These are phyloP conservation scores for Coregonus suidteri DNA, from an alignment of 2,797 vertebrate genomes.

Conservation along the genomic window DNA sequence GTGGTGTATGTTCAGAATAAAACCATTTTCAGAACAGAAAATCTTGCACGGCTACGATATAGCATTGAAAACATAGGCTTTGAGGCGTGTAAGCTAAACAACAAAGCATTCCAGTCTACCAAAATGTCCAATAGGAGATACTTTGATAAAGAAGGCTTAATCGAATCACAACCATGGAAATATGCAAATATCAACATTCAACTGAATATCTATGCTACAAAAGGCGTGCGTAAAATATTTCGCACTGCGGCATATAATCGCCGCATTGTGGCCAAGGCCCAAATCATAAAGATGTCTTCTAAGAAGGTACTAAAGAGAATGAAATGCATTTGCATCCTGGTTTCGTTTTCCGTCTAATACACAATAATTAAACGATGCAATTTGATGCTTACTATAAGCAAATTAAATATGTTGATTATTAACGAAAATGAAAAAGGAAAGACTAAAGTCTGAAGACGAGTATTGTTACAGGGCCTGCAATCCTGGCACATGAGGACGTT, in stretches of 20 bases:
- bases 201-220: conserved; percentile 6
- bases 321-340: not conserved
- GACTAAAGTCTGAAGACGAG: not conserved
- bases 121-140: not conserved
- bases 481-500: conserved; percentile 16
- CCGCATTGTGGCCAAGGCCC: conserved; percentile 38
- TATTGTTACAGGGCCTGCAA: conserved; percentile 20
- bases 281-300: conserved; percentile 10
- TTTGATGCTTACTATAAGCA: conserved; percentile 50
- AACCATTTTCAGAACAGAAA: not conserved
- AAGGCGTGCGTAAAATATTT: conserved; percentile 55
- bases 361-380: conserved; percentile 10
- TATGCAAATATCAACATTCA: conserved; percentile 13
- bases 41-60: not conserved
- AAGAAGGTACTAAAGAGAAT: not conserved
- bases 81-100: not conserved
- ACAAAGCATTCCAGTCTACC: not conserved
- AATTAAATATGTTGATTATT: conserved; percentile 53
- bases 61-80: not conserved
- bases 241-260: conserved; percentile 70
- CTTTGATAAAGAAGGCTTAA: not conserved
- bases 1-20: not conserved
- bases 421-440: conserved; percentile 36
- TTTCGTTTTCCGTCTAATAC: not conserved
- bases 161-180: not conserved